Base-by-base conservation (phyloP, 2,888 invertebrate species). In the Cryptus viduatorius region DNA sequence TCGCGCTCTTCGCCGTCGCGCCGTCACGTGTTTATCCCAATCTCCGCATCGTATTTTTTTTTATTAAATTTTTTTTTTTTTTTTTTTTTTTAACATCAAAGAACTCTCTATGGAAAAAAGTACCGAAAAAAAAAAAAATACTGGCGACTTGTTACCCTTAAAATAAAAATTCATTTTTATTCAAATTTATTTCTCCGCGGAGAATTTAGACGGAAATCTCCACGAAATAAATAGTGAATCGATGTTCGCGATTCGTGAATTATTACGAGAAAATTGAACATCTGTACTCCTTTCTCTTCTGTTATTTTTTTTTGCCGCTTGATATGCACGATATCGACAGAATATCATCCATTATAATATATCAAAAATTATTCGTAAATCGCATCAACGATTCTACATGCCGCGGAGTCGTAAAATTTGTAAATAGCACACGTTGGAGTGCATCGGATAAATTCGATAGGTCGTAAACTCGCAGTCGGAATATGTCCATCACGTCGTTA, bases 11-110 rank as follows among this genome's bases (percentile, higher is more conserved):
- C 53, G 53, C 46, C 42, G 59, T 73, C 16, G 56, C 56, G 72
- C 67, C 53, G 72, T 67, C 7, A 48, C 71, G 67, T 81, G 75
- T 61, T 81, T 24, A 44, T 68, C 44, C 46, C 69, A 69, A 75
- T 69, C 73, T 50, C 69, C 75, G 61, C 61, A 31, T 42, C 61
- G 19, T 2, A 37, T 37, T 37, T 37, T 8, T 37, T 4, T 56
- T 37, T 24, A 24, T 24, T 24, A 24, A 24, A 24, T 24, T 24
- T 24, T 24, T 3, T 37, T 8, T 24, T 37, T 4, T 56, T n/a
- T 61, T 44, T 42, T 5, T 19, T 53, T 44, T 44, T 59, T 61
- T 46, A 8, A 1, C 24, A 56, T 19, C 56, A 19, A 56, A 56
- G 19, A 56, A 19, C 56, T 56, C 3, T 56, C 56, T 3, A 10